Evolutionary conservation across 2,113 vertebrate species (phyloP), one percentile per base, ranked within the genome.

Genomic region (Paradoxurus hermaphroditus): DNA sequence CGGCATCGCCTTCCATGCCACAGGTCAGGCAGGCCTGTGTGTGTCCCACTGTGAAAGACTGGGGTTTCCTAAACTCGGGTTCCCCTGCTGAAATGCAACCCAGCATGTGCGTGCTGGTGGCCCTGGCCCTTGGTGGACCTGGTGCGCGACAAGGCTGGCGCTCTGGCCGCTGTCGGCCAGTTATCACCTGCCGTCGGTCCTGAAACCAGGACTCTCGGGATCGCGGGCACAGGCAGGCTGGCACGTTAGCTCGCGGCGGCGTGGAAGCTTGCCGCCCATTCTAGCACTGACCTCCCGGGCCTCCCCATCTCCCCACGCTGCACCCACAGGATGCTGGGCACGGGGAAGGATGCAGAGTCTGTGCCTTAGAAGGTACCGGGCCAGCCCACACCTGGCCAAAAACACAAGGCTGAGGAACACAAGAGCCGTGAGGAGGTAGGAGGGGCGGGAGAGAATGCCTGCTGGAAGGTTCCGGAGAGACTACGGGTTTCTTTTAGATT

Each of bases 391-490:
- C 12, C 81, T 4, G 81, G 49, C n/a, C 77, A 10, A 2, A 3
- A 34, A 79, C 1, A 27, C 62, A 65, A 7, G 49, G 25, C 41
- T 19, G 6, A 31, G 53, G 19, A 23, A 18, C 63, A 44, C 1
- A 29, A 16, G 51, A 46, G 39, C 39, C 0, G 0, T 0, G 1
- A 23, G 68, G 19, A 27, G 21, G 63, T 1, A 1, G 0, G 4
- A 75, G 70, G n/a, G 41, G 56, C 19, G 39, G 68, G 14, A 59
- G 65, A 1, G 3, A 39, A 23, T 12, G 39, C 19, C 81, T n/a
- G 44, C 86, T 31, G 29, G 75, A 51, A 36, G 85, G 86, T 25
- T 51, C 8, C 0, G 4, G 65, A 65, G 11, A 19, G 12, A 10
- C 63, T n/a, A 34, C 2, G 5, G 62, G 2, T 3, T 36, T 23